These are phyloP conservation scores for Pitangus sulphuratus DNA, from an alignment of 2,797 vertebrate genomes.

Conservation along the genomic window DNA sequence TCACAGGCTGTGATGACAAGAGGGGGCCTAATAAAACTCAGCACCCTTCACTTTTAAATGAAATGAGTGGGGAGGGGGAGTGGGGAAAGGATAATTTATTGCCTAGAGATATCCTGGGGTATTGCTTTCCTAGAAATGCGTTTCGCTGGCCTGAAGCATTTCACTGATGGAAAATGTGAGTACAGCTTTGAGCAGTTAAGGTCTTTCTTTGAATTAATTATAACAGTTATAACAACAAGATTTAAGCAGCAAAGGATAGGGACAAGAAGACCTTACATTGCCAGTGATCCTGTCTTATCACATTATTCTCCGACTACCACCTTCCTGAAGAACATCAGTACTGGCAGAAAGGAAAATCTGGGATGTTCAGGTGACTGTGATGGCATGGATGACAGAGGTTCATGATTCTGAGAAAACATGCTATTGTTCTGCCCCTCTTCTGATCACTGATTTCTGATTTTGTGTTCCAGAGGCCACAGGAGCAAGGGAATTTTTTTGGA, in stretches of 20 bases:
- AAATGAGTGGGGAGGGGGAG: conserved; percentile 10
- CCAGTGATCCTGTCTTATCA: not conserved
- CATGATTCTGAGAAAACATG: not conserved
- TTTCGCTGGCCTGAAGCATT: conserved; percentile 17
- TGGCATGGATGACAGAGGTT: not conserved
- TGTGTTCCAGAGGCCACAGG: not conserved
- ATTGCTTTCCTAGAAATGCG: conserved; percentile 51
- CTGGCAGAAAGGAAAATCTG: not conserved
- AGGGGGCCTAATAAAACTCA: conserved; percentile 66
- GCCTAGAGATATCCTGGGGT: not conserved
- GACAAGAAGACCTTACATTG: not conserved
- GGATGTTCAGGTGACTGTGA: not conserved
- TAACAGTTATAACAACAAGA: not conserved
- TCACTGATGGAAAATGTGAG: not conserved
- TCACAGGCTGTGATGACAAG: conserved; percentile 74
- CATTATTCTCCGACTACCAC: not conserved
- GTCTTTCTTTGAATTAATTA: conserved; percentile 32
- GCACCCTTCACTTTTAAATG: conserved; percentile 59
- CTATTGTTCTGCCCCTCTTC: not conserved
- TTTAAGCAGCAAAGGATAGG: not conserved
- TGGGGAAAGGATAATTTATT: conserved; percentile 64
- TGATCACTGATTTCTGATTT: not conserved
- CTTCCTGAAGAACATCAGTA: not conserved
- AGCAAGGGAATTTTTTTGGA: not conserved
- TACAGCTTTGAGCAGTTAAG: not conserved